Evolutionary conservation across 2,797 vertebrate species (phyloP).

Genomic region (Pseudomugil tenellus): DNA sequence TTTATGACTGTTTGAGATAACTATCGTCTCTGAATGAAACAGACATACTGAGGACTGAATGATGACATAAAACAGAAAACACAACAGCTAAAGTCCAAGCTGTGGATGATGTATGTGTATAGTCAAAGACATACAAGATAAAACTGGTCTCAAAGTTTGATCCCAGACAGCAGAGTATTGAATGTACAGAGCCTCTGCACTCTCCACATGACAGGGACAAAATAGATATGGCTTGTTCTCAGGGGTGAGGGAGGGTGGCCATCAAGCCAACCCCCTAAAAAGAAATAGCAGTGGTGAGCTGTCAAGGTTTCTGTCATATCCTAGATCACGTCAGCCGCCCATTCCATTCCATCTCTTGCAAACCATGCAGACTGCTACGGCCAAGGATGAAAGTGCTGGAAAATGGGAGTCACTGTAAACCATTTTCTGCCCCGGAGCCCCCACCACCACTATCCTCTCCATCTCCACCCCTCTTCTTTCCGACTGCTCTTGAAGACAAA

Average conservation of each 20-base stretch:
- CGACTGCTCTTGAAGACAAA: constrained; percentile 88
- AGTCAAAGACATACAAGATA: constrained; percentile 43
- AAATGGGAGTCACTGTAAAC: constrained; percentile 85
- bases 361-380: constrained; percentile 67
- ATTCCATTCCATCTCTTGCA: constrained; percentile 70
- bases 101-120: constrained; percentile 53
- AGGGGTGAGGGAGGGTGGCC: constrained; percentile 64
- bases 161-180: constrained; percentile 61
- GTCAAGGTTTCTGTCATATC: constrained; percentile 83
- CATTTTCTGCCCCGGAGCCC: constrained; percentile 83
- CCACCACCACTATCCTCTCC: constrained; percentile 67
- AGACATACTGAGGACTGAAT: constrained; percentile 20
- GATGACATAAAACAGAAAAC: constrained; percentile 32
- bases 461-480: constrained; percentile 76
- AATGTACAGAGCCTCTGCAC: constrained; percentile 61
- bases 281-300: constrained; percentile 75
- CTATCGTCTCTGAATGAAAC: constrained; percentile 5
- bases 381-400: constrained; percentile 84
- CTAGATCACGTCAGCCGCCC: constrained; percentile 80
- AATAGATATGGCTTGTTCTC: constrained; percentile 76
- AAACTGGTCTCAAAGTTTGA: constrained; percentile 65
- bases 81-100: constrained; percentile 25
- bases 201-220: constrained; percentile 70
- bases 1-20: neutral
- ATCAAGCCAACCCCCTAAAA: constrained; percentile 69